These are phyloP conservation scores for Lethenteron camtschaticum DNA, from an alignment of 2,113 vertebrate genomes.

Conservation along the genomic window DNA sequence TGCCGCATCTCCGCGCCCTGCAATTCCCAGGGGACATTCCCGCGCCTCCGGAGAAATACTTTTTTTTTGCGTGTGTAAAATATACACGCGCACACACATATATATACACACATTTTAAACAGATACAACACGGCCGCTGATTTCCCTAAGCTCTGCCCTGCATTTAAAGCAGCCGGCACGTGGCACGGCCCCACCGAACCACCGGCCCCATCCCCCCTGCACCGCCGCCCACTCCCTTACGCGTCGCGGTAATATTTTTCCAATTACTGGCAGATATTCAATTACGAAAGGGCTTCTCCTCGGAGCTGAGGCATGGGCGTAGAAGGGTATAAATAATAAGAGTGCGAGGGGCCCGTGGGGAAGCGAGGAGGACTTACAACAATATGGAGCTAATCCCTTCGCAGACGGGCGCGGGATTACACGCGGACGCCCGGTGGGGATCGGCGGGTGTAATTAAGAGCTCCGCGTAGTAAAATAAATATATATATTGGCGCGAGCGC, in stretches of 20 bases:
- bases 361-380: constrained; percentile 1
- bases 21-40: not conserved
- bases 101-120: too few relatives aligned
- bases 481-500: too few relatives aligned
- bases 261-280: constrained; percentile 60
- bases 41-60: not conserved
- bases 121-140: too few relatives aligned
- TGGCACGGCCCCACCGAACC: too few relatives aligned
- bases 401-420: constrained; percentile 4
- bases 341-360: not conserved
- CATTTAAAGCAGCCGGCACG: too few relatives aligned
- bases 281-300: constrained; percentile 32
- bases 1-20: not conserved
- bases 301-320: constrained; percentile 14
- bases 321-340: too few relatives aligned
- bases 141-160: too few relatives aligned
- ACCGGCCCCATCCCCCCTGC: too few relatives aligned
- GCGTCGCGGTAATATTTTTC: constrained; percentile 53
- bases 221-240: too few relatives aligned
- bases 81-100: too few relatives aligned
- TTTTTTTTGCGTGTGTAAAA: too few relatives aligned
- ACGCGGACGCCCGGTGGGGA: constrained; percentile 4
- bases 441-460: constrained; percentile 6
- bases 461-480: not conserved
- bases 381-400: constrained; percentile 5